A percentile compares a stretch with the other conserved stretches of the same genome.
Evolutionary conservation across 2,113 vertebrate species (phyloP).

Genomic region (Percina caprodes): DNA sequence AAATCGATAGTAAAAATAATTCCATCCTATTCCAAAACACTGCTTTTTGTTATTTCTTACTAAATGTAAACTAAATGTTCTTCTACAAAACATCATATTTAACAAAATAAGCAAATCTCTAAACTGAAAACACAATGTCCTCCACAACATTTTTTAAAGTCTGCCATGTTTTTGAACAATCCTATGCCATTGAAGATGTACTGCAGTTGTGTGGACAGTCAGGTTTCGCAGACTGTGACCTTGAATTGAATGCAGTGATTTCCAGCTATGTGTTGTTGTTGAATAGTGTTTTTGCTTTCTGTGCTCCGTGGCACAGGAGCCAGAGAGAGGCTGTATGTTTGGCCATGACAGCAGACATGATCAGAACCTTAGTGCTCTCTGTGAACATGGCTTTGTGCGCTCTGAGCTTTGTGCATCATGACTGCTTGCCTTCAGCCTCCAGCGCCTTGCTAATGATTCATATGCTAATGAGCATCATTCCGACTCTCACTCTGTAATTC

Average conservation of each 20-base stretch:
- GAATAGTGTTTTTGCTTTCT: constrained; percentile 11
- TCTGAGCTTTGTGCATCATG: constrained; percentile 59
- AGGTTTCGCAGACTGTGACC: constrained; percentile 33
- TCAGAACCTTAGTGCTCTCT: constrained; percentile 46
- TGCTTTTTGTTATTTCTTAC: too few relatives aligned
- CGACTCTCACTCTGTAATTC: constrained; percentile 39
- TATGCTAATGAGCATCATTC: constrained; percentile 75
- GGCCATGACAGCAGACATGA: constrained; percentile 58
- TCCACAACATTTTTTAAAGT: background rate
- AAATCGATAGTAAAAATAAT: background rate
- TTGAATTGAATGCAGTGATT: constrained; percentile 46
- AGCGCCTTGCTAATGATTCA: constrained; percentile 76
- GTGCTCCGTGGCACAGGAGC: background rate
- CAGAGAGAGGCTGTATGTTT: constrained; percentile 45
- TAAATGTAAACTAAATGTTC: background rate
- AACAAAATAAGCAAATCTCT: background rate
- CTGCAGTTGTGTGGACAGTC: constrained; percentile 20
- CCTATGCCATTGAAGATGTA: background rate
- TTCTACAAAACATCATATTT: background rate
- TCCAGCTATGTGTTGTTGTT: constrained; percentile 5
- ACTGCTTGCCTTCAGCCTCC: constrained; percentile 70
- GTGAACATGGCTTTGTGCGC: constrained; percentile 63
- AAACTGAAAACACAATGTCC: background rate
- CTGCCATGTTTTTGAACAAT: background rate
- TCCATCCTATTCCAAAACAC: background rate